These are phyloP conservation scores for Drosophila demipolita DNA, from an alignment of 2,888 invertebrate genomes.

Conservation along the genomic window DNA sequence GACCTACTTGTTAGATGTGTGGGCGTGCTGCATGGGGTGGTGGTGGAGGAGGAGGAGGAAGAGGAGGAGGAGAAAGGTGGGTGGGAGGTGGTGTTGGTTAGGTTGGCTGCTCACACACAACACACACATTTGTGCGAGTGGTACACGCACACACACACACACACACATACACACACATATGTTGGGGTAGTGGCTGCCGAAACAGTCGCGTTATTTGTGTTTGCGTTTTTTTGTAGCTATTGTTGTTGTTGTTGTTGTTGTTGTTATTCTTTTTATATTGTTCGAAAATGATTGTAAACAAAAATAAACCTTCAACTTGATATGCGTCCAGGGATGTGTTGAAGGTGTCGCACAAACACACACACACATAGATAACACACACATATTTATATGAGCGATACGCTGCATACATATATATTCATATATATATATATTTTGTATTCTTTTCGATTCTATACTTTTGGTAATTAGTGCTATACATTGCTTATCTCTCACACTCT, in stretches of 20 bases:
- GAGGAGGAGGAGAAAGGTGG: not conserved
- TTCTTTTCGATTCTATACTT: conserved; percentile 17
- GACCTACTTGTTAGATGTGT: conserved; percentile 75
- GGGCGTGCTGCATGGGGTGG: conserved; percentile 43
- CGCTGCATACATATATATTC: not conserved
- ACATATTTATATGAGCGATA: conserved; percentile 3
- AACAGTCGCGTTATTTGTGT: conserved; percentile 39
- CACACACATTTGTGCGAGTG: not conserved
- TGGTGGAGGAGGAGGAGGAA: not conserved
- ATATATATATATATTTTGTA: conserved; percentile 9
- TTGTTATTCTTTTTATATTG: conserved; percentile 38
- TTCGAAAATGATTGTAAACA: conserved; percentile 77
- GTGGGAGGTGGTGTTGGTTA: not conserved
- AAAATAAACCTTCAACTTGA: conserved; percentile 84
- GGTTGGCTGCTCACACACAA: not conserved
- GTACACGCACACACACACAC: not conserved
- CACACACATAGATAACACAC: conserved; percentile 25
- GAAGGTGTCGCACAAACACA: conserved; percentile 66
- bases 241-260: conserved; percentile 10
- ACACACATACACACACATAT: not conserved
- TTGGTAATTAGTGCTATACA: conserved; percentile 32
- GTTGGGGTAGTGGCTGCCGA: conserved; percentile 45
- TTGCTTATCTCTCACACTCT: conserved; percentile 8
- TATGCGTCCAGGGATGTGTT: conserved; percentile 82
- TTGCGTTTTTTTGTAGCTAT: conserved; percentile 37